Evolutionary conservation across 2,888 invertebrate species (phyloP).

Genomic region (Ametastegia equiseti): DNA sequence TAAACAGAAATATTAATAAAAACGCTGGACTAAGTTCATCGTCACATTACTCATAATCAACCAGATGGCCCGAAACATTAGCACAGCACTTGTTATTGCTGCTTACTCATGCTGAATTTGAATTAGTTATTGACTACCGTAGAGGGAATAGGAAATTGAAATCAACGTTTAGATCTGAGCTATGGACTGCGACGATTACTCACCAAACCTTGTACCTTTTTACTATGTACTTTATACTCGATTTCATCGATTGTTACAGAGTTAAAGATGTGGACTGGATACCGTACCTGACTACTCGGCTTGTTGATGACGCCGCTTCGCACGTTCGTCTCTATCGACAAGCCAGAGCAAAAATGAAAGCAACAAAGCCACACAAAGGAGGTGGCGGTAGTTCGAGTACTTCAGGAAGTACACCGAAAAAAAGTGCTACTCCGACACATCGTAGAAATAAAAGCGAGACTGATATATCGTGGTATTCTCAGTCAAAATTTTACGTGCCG

Average conservation of each 20-base stretch:
- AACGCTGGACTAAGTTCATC: neutral
- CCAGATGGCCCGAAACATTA: neutral
- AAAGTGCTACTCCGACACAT: slow-evolving; percentile 77
- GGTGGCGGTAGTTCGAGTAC: slow-evolving; percentile 68
- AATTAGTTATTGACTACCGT: no score
- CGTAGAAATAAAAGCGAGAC: slow-evolving; percentile 87
- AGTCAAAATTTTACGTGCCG: slow-evolving; percentile 81
- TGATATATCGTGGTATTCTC: slow-evolving; percentile 83
- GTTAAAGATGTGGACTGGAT: slow-evolving; percentile 94
- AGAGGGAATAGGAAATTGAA: no score
- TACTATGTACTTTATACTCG: slow-evolving; percentile 22
- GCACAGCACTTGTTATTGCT: neutral
- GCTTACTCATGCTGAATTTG: no score
- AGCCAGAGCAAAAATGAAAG: slow-evolving; percentile 78
- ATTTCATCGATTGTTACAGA: slow-evolving; percentile 66
- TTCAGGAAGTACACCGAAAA: slow-evolving; percentile 72
- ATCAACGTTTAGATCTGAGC: neutral
- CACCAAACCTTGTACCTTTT: neutral
- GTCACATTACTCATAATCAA: neutral
- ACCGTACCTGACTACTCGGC: slow-evolving; percentile 89
- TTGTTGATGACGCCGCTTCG: slow-evolving; percentile 94
- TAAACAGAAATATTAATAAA: neutral
- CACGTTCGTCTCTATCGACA: slow-evolving; percentile 92
- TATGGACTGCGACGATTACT: neutral
- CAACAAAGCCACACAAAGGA: slow-evolving; percentile 65